Base-by-base conservation (phyloP, 2,888 invertebrate species). In the Acanthosoma haemorrhoidale region DNA sequence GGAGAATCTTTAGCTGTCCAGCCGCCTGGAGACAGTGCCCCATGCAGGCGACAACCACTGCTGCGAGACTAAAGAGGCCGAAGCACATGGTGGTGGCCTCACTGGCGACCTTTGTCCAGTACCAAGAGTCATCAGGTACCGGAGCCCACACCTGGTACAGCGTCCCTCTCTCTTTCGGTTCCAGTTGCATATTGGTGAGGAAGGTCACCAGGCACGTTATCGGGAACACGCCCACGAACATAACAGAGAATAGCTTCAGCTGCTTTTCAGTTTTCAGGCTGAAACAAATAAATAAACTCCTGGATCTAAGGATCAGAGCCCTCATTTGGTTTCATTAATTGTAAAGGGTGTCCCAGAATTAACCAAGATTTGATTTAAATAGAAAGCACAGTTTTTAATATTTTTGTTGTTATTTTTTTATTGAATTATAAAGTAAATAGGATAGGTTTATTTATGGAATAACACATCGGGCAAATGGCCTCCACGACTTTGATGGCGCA, bases 141-240 rank as follows among this genome's bases (percentile, higher is more conserved):
- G 66, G 66, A 16, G n/a, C 43, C 66, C 66, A 66, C 1, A 66
- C 34, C 2, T 32, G 13, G 21, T 31, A 66, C 9, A 41, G 66
- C 8, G 41, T 43, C 5, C 41, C 43, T 9, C 43, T 16, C 4
- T 66, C 38, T n/a, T 66, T 51, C 2, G 43, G 41, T n/a, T 32
- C 34, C 16, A 31, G 41, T 18, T 15, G n/a, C 39, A 41, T 15
- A 31, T 41, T 64, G 11, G 25, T 8, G 6, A 64, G 1, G 3
- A 29, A 3, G 2, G 64, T 64, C 1, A 39, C 36, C 4, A 64
- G 15, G 4, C 38, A 21, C 2, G 64, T 16, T 13, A 15, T 38
- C 15, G 64, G 64, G 5, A 15, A 8, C 0, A n/a, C 64, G 13
- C 13, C 38, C 0, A 41, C 64, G 64, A 64, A 64, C 38, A 64